Evolutionary conservation across 2,797 vertebrate species (phyloP), one percentile per base, ranked within the genome.

Genomic region (Mastacembelus armatus): DNA sequence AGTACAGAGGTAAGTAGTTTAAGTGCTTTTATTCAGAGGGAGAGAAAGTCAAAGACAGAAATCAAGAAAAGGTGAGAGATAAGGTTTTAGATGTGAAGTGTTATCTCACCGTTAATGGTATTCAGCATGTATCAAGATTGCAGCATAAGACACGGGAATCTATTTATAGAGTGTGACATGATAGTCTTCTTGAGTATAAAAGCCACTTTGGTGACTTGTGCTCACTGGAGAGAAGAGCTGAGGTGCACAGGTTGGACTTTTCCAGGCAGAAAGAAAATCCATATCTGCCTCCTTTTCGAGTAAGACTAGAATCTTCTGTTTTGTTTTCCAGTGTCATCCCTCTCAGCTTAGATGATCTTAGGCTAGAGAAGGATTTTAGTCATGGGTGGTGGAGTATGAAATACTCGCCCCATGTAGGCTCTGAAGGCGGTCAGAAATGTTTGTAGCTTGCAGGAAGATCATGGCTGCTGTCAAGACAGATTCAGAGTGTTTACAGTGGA

Each of bases 1-100:
- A 60, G 68, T 54, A 36, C 50, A 57, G n/a, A 78, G 82, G 85
- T 88, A 85, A 88, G 81, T 66, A 40, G 61, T 56, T 42, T 48
- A 42, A 73, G 70, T 76, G 74, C 80, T 84, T 83, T 87, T 84
- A 81, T 87, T 82, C 71, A 85, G 74, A 79, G 79, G 67, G 44
- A 58, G 32, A 59, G 40, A 15, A 54, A 78, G 67, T 48, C 39
- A 70, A 35, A 80, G 60, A 62, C 22, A 44, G 55, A 38, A 18
- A 57, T n/a, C n/a, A 35, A 19, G 38, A 48, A 47, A 65, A 22
- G 30, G 39, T 40, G 49, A 39, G 45, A 59, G 83, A 85, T 82
- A 76, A 79, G 59, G 35, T 12, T 52, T 54, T 22, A 48, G 59
- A 80, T 78, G 33, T 59, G 10, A 40, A 77, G 71, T 51, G 63